Evolutionary conservation across 2,113 vertebrate genomes (phyloP), one percentile per base, ranked within the genome.

Genomic region (Megaceryle maxima): DNA sequence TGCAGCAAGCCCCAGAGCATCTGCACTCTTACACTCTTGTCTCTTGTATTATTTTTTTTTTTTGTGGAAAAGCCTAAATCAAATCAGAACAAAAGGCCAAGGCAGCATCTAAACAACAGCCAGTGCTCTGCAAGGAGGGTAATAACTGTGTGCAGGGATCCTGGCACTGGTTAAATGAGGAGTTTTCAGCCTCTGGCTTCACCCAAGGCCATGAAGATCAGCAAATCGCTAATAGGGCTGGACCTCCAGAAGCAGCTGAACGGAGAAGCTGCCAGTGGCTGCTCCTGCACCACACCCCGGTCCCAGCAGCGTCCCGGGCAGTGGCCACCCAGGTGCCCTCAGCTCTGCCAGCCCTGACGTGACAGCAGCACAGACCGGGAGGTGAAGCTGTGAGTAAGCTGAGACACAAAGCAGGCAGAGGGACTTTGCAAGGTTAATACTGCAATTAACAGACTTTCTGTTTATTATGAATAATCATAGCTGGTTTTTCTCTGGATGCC

Each of bases 111-210:
- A 28, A 88, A 81, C 13, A 31, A 43, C 33, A 28, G 73, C 20
- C 70, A 87, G 82, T 5, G 0, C 37, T 21, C 68, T 31, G 64
- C 39, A 3, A 5, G 41, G 73, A 22, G 76, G 39, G 14, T 86
- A 44, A 39, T 18, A 57, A 39, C 19, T 0, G 3, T 2, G 31
- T 24, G 28, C 39, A 7, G 67, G 84, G 43, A 44, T 4, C 28
- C 81, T 3, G 5, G 66, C 10, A 6, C 12, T 16, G 14, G 57
- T 94, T 90, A 96, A 98, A 98, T 94, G 92, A 98, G 95, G 95
- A 87, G 92, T 90, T 92, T 96, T 87, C 96, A 7, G 97, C 98
- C 97, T 95, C 95, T 25, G 93, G 97, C 95, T 80, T 95, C 92
- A 95, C 96, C 97, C 94, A 83, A 80, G 96, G 98, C 97, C 96